A percentile compares a stretch with the other conserved stretches of the same genome.
Evolutionary conservation across 53 echinoderm and acorn worm genomes (phyloP).

Genomic region (Echinometra lucunter): DNA sequence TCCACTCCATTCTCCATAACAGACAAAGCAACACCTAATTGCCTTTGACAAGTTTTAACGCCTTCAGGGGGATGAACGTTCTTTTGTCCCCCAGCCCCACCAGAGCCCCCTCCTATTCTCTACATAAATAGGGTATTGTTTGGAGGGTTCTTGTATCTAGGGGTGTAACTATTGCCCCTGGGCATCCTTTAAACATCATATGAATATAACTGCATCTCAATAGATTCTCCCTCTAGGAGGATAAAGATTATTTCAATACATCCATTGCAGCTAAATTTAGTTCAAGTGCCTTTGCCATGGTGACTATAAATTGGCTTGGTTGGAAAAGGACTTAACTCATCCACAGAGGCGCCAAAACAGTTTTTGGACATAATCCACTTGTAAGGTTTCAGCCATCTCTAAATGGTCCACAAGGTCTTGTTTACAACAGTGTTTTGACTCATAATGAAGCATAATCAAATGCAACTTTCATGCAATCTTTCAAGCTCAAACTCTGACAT

Average conservation of each 20-base stretch:
- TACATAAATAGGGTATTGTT: slow-evolving; percentile 4
- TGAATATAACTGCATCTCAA: slow-evolving; percentile 56
- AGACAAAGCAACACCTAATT: slow-evolving; percentile 34
- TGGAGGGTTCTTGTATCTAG: not conserved
- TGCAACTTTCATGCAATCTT: not conserved
- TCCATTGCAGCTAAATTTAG: not conserved
- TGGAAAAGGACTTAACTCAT: not conserved
- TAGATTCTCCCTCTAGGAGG: not conserved
- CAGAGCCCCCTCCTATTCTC: slow-evolving; percentile 11
- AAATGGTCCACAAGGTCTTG: not conserved
- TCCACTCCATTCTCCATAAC: not conserved
- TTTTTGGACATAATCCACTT: not conserved
- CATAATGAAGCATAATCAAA: not conserved
- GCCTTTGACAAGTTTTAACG: slow-evolving; percentile 7
- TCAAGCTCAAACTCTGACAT: not conserved
- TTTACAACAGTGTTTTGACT: not conserved
- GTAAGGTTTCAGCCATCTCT: not conserved
- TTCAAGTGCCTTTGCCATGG: slow-evolving; percentile 39
- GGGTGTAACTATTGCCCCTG: slow-evolving; percentile 17
- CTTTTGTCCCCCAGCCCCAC: slow-evolving; percentile 35
- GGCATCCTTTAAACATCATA: slow-evolving; percentile 37
- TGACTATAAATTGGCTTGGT: not conserved
- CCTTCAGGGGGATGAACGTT: slow-evolving; percentile 1
- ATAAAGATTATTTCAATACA: not conserved
- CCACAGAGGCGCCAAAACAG: not conserved